These are phyloP conservation scores for Philypnodon macrostomus DNA, from an alignment of 2,797 vertebrate species.

Conservation along the genomic window DNA sequence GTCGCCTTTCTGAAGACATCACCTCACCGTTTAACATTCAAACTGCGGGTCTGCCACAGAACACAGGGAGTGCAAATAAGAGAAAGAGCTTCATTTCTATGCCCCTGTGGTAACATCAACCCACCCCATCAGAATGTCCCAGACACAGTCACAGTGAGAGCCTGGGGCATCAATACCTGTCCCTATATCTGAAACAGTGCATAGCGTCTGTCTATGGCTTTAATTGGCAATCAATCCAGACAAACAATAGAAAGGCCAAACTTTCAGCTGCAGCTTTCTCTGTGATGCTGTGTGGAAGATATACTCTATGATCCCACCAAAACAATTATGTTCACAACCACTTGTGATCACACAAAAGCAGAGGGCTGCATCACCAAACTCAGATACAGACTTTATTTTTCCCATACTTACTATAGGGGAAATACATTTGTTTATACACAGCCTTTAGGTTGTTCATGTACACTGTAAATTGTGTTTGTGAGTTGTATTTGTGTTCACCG, in stretches of 20 bases:
- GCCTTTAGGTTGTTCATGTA: no score
- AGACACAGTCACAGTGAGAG: slow-evolving; percentile 48
- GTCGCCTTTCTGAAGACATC: slow-evolving; percentile 58
- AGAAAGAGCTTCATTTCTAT: slow-evolving; percentile 51
- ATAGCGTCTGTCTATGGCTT: slow-evolving; percentile 20
- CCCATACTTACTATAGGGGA: no score
- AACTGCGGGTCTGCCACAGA: slow-evolving; percentile 43
- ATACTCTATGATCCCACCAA: not conserved
- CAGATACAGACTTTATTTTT: no score
- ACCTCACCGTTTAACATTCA: slow-evolving; percentile 65
- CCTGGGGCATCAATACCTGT: slow-evolving; percentile 60
- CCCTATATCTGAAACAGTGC: slow-evolving; percentile 43
- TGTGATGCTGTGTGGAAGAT: not conserved
- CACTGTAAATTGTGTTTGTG: no score
- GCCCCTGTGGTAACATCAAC: slow-evolving; percentile 47
- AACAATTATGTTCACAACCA: no score
- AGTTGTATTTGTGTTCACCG: no score
- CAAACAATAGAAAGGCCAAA: slow-evolving; percentile 23
- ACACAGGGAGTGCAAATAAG: slow-evolving; percentile 52
- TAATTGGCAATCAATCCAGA: slow-evolving; percentile 63
- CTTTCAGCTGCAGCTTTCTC: slow-evolving; percentile 6
- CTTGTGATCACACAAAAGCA: no score
- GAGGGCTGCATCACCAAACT: no score
- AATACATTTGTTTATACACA: no score
- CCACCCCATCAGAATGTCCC: slow-evolving; percentile 45